Evolutionary conservation across 2,888 invertebrate genomes (phyloP).

Genomic region (Hecatera dysodea): DNA sequence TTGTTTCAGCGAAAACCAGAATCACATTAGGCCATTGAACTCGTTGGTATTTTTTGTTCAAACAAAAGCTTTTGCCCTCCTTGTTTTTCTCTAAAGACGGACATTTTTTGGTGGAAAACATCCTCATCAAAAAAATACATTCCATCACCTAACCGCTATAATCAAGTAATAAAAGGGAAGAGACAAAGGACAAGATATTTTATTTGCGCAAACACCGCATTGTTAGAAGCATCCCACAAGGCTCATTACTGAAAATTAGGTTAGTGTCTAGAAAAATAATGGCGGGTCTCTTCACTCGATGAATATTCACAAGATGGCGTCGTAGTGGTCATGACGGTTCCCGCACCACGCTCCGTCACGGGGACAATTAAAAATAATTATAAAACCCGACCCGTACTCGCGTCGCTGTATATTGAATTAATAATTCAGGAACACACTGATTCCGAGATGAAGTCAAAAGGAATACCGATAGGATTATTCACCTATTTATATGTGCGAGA

Average conservation of each 20-base stretch:
- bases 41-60: not conserved
- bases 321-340: slow-evolving; percentile 61
- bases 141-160: slow-evolving; percentile 60
- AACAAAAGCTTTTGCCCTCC: not conserved
- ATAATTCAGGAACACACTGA: slow-evolving; percentile 69
- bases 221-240: slow-evolving; percentile 75
- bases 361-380: slow-evolving; percentile 86
- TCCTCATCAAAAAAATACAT: slow-evolving; percentile 36
- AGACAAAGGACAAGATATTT: slow-evolving; percentile 74
- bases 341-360: slow-evolving; percentile 62
- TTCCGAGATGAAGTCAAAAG: slow-evolving; percentile 53
- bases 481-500: slow-evolving; percentile 32
- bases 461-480: slow-evolving; percentile 55
- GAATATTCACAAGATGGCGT: slow-evolving; percentile 82
- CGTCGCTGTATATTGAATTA: slow-evolving; percentile 72
- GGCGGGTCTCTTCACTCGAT: slow-evolving; percentile 77
- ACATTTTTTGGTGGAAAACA: slow-evolving; percentile 15
- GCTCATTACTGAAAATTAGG: slow-evolving; percentile 85
- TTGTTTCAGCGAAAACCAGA: not conserved
- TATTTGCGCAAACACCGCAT: slow-evolving; percentile 75
- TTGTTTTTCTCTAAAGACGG: slow-evolving; percentile 9
- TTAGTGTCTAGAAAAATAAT: slow-evolving; percentile 83
- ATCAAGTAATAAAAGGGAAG: slow-evolving; percentile 68
- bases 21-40: not conserved
- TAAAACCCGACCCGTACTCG: slow-evolving; percentile 70